Conservation (phyloP, 2,113 vertebrate genomes). For the Chionis minor region DNA sequence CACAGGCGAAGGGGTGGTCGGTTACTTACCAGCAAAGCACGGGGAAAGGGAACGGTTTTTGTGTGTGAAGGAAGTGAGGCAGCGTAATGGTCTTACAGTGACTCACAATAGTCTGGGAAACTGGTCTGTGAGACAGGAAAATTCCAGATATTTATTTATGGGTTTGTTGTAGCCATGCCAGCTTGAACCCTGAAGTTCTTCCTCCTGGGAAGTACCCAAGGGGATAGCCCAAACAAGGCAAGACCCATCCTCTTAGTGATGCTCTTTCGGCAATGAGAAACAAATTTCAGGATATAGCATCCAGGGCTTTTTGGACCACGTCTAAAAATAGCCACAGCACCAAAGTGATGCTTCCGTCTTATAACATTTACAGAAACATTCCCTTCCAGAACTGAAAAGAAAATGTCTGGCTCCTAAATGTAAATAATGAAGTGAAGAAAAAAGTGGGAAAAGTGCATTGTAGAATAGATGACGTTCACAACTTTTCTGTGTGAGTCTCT, state of each 20-base stretch:
- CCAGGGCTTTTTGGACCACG: neutral
- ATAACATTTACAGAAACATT: neutral
- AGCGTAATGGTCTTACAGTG: neutral
- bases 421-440: neutral
- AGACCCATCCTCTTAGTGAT: neutral
- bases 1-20: neutral
- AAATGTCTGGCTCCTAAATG: neutral
- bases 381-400: neutral
- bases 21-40: neutral
- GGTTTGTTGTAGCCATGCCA: neutral
- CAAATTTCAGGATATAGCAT: neutral
- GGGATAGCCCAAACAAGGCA: neutral
- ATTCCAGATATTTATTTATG: neutral
- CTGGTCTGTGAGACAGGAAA: neutral
- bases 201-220: neutral
- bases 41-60: neutral
- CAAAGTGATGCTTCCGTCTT: neutral
- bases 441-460: neutral
- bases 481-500: neutral
- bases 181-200: neutral
- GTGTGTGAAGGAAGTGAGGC: neutral
- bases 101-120: neutral
- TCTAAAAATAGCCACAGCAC: neutral
- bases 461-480: neutral
- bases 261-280: neutral